A percentile compares a stretch with the other conserved stretches of the same genome.
Conservation (phyloP, 2,797 vertebrate species). For the Trachurus trachurus region DNA sequence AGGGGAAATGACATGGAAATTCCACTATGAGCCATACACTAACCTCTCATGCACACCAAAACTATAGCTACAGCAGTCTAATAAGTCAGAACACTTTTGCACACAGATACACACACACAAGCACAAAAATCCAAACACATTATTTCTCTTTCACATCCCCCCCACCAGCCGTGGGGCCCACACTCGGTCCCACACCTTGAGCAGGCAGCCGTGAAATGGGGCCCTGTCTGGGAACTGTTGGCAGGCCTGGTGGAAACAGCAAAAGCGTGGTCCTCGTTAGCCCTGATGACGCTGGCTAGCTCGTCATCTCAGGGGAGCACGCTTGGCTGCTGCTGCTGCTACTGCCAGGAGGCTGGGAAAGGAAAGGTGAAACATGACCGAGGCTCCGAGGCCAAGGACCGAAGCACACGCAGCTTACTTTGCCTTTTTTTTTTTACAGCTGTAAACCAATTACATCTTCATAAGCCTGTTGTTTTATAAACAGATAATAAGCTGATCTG, state of each 20-base stretch:
- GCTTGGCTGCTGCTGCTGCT: constrained; percentile 68
- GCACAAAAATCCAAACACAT: constrained; percentile 61
- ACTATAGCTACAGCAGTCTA: constrained; percentile 38
- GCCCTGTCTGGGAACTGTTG: constrained; percentile 74
- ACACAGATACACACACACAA: constrained; percentile 17
- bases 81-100: constrained; percentile 44
- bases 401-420: constrained; percentile 33
- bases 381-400: constrained; percentile 40
- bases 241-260: constrained; percentile 76
- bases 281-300: constrained; percentile 67
- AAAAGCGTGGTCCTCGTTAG: constrained; percentile 80
- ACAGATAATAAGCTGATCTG: constrained; percentile 34
- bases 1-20: constrained; percentile 69
- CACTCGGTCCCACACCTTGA: constrained; percentile 73
- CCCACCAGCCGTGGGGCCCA: constrained; percentile 56
- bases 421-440: background rate
- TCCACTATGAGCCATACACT: constrained; percentile 51
- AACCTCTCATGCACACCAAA: constrained; percentile 35
- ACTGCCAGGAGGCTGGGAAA: constrained; percentile 52
- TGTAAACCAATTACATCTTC: constrained; percentile 31
- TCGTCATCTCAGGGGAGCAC: constrained; percentile 47
- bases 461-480: constrained; percentile 46
- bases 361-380: constrained; percentile 59
- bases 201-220: constrained; percentile 77
- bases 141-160: constrained; percentile 60